These are phyloP conservation scores for Urocyon cinereoargenteus DNA, from an alignment of 2,797 vertebrate species.

Conservation along the genomic window DNA sequence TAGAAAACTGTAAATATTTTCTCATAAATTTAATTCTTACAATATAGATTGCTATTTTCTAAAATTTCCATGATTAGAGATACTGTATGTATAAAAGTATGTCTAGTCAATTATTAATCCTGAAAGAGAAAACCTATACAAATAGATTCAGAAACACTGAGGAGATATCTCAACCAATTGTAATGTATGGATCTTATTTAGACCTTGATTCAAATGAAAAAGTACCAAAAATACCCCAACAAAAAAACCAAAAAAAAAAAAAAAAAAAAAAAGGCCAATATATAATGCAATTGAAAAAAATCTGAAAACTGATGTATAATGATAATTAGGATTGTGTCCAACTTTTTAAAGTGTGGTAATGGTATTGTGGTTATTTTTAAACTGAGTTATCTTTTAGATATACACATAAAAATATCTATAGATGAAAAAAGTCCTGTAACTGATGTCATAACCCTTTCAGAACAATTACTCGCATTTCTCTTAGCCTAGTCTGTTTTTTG, in stretches of 20 bases:
- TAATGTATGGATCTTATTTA: not conserved
- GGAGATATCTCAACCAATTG: not conserved
- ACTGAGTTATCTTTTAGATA: not conserved
- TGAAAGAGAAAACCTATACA: not conserved
- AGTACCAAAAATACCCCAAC: not conserved
- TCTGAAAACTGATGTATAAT: not conserved
- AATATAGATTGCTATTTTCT: slow-evolving; percentile 4
- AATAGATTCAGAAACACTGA: slow-evolving; percentile 24
- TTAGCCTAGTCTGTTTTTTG: not conserved
- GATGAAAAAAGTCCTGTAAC: not conserved
- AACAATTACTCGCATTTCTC: slow-evolving; percentile 41
- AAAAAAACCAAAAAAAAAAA: not conserved
- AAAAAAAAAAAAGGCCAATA: not conserved
- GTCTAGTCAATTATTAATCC: slow-evolving; percentile 21
- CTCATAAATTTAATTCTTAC: not conserved
- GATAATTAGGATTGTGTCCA: not conserved
- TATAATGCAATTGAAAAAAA: slow-evolving; percentile 26
- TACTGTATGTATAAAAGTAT: not conserved
- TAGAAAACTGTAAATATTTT: slow-evolving; percentile 37
- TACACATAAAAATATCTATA: not conserved
- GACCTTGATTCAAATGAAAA: slow-evolving; percentile 24
- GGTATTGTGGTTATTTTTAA: not conserved
- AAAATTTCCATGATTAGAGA: slow-evolving; percentile 7
- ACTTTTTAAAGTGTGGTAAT: not conserved
- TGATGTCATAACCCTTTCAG: not conserved